These are phyloP conservation scores for Caenorhabditis panamensis DNA, from an alignment of 2,888 invertebrate genomes.

Conservation along the genomic window DNA sequence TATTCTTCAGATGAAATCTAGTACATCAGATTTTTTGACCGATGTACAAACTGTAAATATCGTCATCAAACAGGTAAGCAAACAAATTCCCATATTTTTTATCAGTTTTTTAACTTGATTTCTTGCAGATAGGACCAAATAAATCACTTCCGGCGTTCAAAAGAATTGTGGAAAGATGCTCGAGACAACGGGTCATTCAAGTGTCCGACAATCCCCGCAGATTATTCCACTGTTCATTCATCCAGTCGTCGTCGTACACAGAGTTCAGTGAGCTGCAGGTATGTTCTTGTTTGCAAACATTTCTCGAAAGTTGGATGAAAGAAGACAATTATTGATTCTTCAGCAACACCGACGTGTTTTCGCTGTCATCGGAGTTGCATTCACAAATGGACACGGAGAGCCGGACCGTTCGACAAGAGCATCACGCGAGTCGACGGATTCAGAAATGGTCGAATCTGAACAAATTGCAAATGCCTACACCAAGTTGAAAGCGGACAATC, in stretches of 20 bases:
- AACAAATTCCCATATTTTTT: neutral
- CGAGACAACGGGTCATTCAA: conserved; percentile 67
- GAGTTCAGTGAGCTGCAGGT: conserved; percentile 79
- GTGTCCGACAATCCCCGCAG: conserved; percentile 77
- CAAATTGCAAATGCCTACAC: conserved; percentile 48
- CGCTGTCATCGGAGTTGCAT: conserved; percentile 76
- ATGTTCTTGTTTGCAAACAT: conserved; percentile 17
- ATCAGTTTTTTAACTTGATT: neutral
- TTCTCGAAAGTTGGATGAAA: too few relatives aligned
- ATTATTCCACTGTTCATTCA: conserved; percentile 73
- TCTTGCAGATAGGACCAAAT: conserved; percentile 61
- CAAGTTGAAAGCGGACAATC: conserved; percentile 62
- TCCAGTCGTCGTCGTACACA: conserved; percentile 66
- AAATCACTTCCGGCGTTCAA: conserved; percentile 64
- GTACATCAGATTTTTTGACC: conserved; percentile 63
- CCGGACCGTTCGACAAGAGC: conserved; percentile 32
- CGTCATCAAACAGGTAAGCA: conserved; percentile 59
- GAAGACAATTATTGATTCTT: conserved; percentile 16
- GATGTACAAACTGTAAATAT: conserved; percentile 65
- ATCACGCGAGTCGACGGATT: conserved; percentile 47
- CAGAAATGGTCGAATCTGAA: conserved; percentile 41
- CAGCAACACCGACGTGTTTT: conserved; percentile 77
- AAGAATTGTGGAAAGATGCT: conserved; percentile 69
- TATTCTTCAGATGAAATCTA: conserved; percentile 61
- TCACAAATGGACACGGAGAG: conserved; percentile 50